Evolutionary conservation across 2,888 invertebrate genomes (phyloP), one percentile per base, ranked within the genome.

Genomic region (Crossocerus cetratus): DNA sequence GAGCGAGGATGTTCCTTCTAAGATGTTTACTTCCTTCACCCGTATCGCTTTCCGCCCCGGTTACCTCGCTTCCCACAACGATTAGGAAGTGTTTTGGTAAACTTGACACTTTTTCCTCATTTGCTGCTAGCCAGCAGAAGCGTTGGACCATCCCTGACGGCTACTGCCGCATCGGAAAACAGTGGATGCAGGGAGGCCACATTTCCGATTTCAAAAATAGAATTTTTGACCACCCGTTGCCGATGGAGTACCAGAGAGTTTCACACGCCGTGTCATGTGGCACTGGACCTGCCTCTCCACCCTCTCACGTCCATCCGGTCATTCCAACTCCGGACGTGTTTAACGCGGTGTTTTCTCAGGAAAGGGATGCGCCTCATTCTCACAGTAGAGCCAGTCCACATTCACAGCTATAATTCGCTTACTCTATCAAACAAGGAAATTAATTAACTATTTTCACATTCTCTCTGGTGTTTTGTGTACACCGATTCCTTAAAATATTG

Each of bases 241-340:
- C 5, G 5, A 32, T 23, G 63, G 16, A 23, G 43, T 57, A 72
- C 74, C 79, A 65, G 23, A 75, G 32, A 83, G 81, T 87, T 87
- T 87, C 87, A 86, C 87, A 87, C 87, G 86, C 72, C 76, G 81
- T 77, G 82, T 86, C 86, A 86, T 86, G 86, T 83, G 85, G 77
- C 66, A 71, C 81, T 74, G 85, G 83, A 86, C 85, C 86, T 87
- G 86, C 80, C 78, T 81, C 78, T 81, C 78, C 82, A 82, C 84
- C 84, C 84, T 82, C 83, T 80, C 72, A 69, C 68, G 77, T 77
- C 68, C 83, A 82, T 86, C 86, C 83, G 86, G 85, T 83, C 83
- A 84, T 83, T 82, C 66, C 72, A 69, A 67, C 79, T 64, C 80
- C 74, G 81, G 74, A 83, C 82, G 81, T 82, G 79, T 82, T 74